Conservation (phyloP, 1,140 invertebrate species). For the Drosophila ambigua region DNA sequence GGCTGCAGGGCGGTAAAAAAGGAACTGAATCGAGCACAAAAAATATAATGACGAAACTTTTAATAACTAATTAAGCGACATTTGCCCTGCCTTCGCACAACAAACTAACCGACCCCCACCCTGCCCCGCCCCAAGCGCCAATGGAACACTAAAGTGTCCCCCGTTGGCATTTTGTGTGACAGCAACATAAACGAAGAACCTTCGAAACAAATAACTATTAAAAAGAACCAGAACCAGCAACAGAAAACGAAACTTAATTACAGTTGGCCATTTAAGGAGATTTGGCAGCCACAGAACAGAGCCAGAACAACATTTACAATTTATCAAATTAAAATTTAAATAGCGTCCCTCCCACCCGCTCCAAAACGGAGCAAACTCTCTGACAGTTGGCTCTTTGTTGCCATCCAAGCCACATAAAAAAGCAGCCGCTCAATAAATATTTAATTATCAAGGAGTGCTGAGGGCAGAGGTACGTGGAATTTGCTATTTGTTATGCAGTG, state of each 20-base stretch:
- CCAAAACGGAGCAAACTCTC: slow-evolving; percentile 57
- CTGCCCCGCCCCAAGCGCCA: slow-evolving; percentile 34
- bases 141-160: slow-evolving; percentile 50
- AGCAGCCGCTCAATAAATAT: slow-evolving; percentile 70
- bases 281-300: slow-evolving; percentile 8
- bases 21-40: slow-evolving; percentile 28
- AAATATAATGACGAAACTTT: slow-evolving; percentile 66
- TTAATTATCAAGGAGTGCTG: slow-evolving; percentile 64
- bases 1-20: slow-evolving; percentile 12
- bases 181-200: slow-evolving; percentile 17
- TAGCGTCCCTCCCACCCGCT: slow-evolving; percentile 22
- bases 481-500: slow-evolving; percentile 63
- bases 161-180: slow-evolving; percentile 33
- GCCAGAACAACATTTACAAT: slow-evolving; percentile 52
- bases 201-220: slow-evolving; percentile 34
- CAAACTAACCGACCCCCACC: slow-evolving; percentile 21
- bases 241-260: slow-evolving; percentile 13
- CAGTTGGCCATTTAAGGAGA: slow-evolving; percentile 25
- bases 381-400: slow-evolving; percentile 45
- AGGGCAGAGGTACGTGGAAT: slow-evolving; percentile 35
- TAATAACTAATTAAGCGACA: slow-evolving; percentile 69
- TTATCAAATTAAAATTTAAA: slow-evolving; percentile 77
- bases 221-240: slow-evolving; percentile 16
- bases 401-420: slow-evolving; percentile 32
- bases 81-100: slow-evolving; percentile 19